These are phyloP conservation scores for Echinometra lucunter DNA, from an alignment of 53 echinoderm and acorn worm genomes.

Conservation along the genomic window DNA sequence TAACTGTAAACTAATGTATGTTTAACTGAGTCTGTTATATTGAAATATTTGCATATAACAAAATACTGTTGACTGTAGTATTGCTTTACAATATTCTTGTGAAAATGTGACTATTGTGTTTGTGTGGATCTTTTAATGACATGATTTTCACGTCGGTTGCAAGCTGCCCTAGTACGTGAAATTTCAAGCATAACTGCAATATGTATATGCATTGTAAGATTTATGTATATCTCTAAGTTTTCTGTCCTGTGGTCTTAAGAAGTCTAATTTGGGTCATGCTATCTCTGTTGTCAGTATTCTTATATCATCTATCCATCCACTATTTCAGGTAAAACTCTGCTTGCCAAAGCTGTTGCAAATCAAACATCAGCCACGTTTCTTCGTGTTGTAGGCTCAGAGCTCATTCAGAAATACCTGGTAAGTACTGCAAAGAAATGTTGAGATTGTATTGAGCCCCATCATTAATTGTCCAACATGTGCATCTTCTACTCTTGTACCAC, in stretches of 20 bases:
- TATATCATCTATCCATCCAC: not conserved
- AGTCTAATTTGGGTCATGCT: not conserved
- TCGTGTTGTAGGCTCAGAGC: conserved; percentile 96
- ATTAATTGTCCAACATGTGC: not conserved
- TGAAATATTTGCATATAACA: not conserved
- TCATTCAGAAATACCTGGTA: conserved; percentile 99
- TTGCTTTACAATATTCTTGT: no score
- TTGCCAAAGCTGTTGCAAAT: conserved; percentile 99
- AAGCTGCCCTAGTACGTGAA: not conserved
- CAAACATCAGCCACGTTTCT: conserved; percentile 99
- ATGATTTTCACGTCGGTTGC: no score
- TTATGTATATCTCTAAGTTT: no score
- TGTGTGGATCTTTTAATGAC: no score
- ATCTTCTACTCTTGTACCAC: not conserved
- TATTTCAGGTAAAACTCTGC: conserved; percentile 87
- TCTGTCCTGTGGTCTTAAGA: no score
- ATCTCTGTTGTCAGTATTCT: not conserved
- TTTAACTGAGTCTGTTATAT: not conserved
- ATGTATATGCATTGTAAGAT: no score
- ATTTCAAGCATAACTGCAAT: not conserved
- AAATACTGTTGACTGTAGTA: no score
- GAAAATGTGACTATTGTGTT: no score
- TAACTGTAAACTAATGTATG: not conserved
- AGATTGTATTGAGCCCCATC: not conserved
- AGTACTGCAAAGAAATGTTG: conserved; percentile 19